phyloP scores from a whole-genome alignment of 2,888 invertebrate genomes.

The Gerris lacustris region DNA sequence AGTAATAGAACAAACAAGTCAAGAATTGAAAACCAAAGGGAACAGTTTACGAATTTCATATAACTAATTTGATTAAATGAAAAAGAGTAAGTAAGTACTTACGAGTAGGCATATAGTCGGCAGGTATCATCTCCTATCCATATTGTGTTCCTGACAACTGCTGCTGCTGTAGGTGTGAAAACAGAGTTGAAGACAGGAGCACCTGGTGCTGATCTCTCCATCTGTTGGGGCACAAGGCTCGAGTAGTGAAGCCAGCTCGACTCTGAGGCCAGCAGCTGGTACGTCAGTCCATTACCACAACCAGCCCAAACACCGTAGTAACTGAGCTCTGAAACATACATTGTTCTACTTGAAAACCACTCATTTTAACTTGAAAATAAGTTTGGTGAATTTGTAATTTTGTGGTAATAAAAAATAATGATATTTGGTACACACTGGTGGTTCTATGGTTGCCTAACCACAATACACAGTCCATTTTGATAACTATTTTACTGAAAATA shows the following conservation, averaged over 20 bases:
- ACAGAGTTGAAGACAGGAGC: conserved; percentile 38
- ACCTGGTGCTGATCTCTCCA: not conserved
- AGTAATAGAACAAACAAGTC: too few relatives aligned
- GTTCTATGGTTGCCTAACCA: too few relatives aligned
- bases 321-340: conserved; percentile 18
- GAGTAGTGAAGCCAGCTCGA: conserved; percentile 53
- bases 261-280: conserved; percentile 45
- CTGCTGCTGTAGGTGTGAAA: conserved; percentile 40
- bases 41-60: too few relatives aligned
- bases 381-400: too few relatives aligned
- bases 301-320: conserved; percentile 58
- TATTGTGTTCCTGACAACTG: conserved; percentile 41
- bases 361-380: too few relatives aligned
- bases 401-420: too few relatives aligned
- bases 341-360: too few relatives aligned
- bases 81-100: conserved; percentile 9
- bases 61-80: too few relatives aligned
- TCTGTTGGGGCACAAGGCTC: conserved; percentile 37
- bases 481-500: too few relatives aligned
- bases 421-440: too few relatives aligned
- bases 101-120: conserved; percentile 62
- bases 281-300: conserved; percentile 51
- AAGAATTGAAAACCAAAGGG: too few relatives aligned
- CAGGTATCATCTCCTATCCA: conserved; percentile 87
- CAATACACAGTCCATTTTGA: too few relatives aligned